Base-by-base conservation (phyloP, 1,140 invertebrate species). In the Drosophila ercepeae region DNA sequence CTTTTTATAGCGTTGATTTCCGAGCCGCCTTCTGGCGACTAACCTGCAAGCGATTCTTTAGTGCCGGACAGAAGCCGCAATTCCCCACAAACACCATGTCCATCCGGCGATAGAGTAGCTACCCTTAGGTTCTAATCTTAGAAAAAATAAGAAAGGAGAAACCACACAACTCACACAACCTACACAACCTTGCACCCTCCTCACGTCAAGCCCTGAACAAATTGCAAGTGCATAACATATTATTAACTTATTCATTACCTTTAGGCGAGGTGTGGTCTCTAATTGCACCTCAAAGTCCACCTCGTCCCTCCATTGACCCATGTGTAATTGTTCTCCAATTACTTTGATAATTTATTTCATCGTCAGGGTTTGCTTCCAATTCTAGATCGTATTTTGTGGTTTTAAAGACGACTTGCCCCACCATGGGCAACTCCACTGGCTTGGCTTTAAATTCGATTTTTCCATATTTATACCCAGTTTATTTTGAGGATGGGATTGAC, bases 1-100 rank as follows among this genome's bases (percentile, higher is more conserved):
- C 97, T n/a, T 96, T 97, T 82, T 96, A 97, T 89, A 97, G 95
- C 73, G 94, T 94, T 0, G 96, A 97, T 88, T 97, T 97, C 91
- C 94, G 96, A 72, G 92, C 95, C 54, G 97, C 96, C 0, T 97
- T 98, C 76, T 96, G 95, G 95, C 92, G 95, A 57, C 84, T 97
- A n/a, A 96, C 95, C 5, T 93, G 73, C 92, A 95, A 67, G 96
- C 73, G 89, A 1, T 90, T 90, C 70, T 91, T 81, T 34, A 88
- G 78, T 19, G 46, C 60, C 14, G 79, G 74, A n/a, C 72, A 69
- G 51, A 90, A 89, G 65, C 89, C 88, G 4, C 90, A 91, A 45
- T 91, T 90, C 53, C 84, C 90, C 55, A 81, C 78, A 14, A 91
- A 91, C 58, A 91, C 90, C 29, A 89, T 91, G 84, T 91, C 90